phyloP scores from a whole-genome alignment of 2,888 invertebrate species.

The Spodoptera exigua region DNA sequence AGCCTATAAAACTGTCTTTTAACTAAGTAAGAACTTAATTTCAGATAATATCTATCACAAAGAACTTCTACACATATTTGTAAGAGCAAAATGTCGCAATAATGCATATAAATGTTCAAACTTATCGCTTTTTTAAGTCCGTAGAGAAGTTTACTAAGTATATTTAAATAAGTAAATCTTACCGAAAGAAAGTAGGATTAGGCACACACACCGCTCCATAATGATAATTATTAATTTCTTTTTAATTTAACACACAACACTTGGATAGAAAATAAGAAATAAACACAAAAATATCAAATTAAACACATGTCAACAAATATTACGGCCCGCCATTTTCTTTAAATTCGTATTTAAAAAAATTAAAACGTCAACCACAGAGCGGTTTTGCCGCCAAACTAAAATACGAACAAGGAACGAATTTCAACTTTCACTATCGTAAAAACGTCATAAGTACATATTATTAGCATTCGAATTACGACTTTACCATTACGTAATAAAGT shows the following conservation, averaged over 20 bases:
- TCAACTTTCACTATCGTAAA: slow-evolving; percentile 66
- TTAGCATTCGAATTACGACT: slow-evolving; percentile 57
- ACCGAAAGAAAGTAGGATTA: slow-evolving; percentile 70
- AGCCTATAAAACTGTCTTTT: too few species aligned
- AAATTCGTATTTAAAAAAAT: slow-evolving; percentile 31
- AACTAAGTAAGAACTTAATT: background rate
- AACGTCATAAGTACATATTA: slow-evolving; percentile 63
- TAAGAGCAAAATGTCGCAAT: slow-evolving; percentile 5
- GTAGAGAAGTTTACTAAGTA: slow-evolving; percentile 18
- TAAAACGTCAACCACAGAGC: slow-evolving; percentile 48
- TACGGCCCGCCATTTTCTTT: slow-evolving; percentile 28
- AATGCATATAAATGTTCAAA: slow-evolving; percentile 32
- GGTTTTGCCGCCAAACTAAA: slow-evolving; percentile 83
- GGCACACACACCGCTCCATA: slow-evolving; percentile 46
- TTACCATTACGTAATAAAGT: slow-evolving; percentile 36
- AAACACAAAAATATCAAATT: slow-evolving; percentile 19
- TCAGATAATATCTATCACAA: background rate
- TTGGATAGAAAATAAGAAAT: slow-evolving; percentile 14
- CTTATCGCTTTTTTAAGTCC: slow-evolving; percentile 18
- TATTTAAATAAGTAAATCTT: slow-evolving; percentile 53
- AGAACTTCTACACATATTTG: background rate
- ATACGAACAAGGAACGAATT: slow-evolving; percentile 53
- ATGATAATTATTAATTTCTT: slow-evolving; percentile 58
- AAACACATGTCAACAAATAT: slow-evolving; percentile 26
- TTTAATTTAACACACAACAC: slow-evolving; percentile 25